These are phyloP conservation scores for Centropus bengalensis DNA, from an alignment of 2,113 vertebrate genomes.

Conservation along the genomic window DNA sequence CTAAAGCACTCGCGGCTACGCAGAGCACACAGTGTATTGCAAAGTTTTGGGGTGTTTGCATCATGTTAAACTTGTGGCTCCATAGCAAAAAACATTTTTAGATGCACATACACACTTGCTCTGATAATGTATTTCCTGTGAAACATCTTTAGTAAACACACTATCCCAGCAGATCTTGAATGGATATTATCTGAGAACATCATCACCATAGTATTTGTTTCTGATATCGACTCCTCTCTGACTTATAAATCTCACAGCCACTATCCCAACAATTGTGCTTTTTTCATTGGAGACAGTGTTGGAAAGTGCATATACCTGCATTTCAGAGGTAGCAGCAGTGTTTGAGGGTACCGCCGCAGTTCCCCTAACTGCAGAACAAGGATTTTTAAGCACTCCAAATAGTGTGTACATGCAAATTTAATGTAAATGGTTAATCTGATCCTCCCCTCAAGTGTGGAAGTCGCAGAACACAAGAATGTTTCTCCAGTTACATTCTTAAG, in stretches of 20 bases:
- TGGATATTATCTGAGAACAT: neutral
- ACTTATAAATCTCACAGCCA: neutral
- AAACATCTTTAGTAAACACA: neutral
- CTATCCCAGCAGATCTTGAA: neutral
- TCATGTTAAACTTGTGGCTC: neutral
- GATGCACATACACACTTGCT: neutral
- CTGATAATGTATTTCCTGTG: neutral
- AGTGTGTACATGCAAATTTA: neutral
- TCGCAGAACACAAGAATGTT: neutral
- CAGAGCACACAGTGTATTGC: neutral
- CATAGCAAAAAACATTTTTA: neutral
- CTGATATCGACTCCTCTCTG: neutral
- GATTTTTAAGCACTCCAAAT: neutral
- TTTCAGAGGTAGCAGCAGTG: neutral
- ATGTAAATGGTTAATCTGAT: constrained; percentile 18
- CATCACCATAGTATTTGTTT: neutral
- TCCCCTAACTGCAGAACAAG: neutral
- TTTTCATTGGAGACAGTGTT: neutral
- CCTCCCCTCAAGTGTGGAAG: neutral
- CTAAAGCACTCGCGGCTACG: neutral
- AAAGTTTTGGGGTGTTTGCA: neutral
- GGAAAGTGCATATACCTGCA: neutral
- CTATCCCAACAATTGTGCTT: neutral
- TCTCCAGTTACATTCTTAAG: neutral
- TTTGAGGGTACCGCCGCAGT: neutral